phyloP scores from a whole-genome alignment of 2,113 vertebrate species.

The Calyptommatus sinebrachiatus region DNA sequence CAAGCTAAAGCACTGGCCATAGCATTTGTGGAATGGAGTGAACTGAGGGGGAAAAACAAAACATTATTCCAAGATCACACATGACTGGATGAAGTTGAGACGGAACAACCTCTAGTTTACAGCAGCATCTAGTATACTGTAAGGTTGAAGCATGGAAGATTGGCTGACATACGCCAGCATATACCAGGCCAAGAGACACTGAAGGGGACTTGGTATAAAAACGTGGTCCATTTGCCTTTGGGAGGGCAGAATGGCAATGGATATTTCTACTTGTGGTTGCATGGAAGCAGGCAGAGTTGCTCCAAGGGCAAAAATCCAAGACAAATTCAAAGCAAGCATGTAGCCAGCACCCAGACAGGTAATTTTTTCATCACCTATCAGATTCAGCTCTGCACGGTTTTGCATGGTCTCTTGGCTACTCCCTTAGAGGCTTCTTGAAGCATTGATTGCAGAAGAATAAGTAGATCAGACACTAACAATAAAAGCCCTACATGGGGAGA shows the following conservation, averaged over 20 bases:
- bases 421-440: background rate
- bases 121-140: background rate
- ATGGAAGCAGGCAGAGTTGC: rapidly evolving
- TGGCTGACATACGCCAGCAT: no score
- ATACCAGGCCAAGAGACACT: background rate
- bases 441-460: no score
- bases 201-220: no score
- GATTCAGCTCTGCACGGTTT: no score
- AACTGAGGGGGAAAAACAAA: background rate
- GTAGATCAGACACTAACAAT: no score
- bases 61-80: background rate
- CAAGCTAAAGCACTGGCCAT: background rate
- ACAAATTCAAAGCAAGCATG: background rate
- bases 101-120: background rate
- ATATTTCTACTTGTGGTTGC: rapidly evolving
- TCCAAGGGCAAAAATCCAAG: no score
- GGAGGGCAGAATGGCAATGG: rapidly evolving
- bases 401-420: background rate
- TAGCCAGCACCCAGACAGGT: no score
- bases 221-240: background rate
- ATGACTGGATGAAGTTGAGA: background rate
- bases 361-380: no score
- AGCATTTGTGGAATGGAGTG: background rate
- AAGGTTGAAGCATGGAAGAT: background rate
- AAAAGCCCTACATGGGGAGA: no score